Conservation (phyloP, 2,888 invertebrate genomes). For the Chironomus riparius region DNA sequence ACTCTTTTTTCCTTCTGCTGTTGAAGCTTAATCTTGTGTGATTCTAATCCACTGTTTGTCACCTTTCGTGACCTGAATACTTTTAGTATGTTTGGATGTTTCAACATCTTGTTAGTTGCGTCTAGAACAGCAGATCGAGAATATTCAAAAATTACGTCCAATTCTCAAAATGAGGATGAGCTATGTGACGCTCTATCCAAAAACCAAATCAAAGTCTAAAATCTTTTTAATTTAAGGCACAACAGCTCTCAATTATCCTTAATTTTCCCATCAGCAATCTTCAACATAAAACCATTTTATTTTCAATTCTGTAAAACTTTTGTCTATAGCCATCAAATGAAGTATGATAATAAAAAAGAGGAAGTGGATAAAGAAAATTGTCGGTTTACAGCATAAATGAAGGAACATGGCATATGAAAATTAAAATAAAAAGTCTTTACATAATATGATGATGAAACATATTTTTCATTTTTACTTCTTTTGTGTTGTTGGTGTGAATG, state of each 20-base stretch:
- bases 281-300: neutral
- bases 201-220: no score
- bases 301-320: neutral
- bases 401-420: constrained; percentile 6
- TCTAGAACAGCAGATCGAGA: no score
- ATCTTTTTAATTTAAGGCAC: no score
- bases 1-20: neutral
- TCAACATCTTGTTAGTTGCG: neutral
- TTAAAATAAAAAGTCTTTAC: constrained; percentile 14
- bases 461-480: neutral
- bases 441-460: no score
- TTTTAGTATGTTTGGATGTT: neutral
- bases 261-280: neutral
- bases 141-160: neutral
- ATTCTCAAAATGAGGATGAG: no score
- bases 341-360: neutral
- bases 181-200: no score
- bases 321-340: neutral
- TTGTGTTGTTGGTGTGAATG: neutral
- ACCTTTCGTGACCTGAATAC: constrained; percentile 2
- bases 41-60: neutral
- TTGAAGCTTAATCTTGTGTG: constrained; percentile 3
- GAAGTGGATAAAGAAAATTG: neutral
- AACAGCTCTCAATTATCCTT: no score
- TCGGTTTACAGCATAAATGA: neutral